Base-by-base conservation (phyloP, 2,797 vertebrate genomes). In the Enteromius treurensis region DNA sequence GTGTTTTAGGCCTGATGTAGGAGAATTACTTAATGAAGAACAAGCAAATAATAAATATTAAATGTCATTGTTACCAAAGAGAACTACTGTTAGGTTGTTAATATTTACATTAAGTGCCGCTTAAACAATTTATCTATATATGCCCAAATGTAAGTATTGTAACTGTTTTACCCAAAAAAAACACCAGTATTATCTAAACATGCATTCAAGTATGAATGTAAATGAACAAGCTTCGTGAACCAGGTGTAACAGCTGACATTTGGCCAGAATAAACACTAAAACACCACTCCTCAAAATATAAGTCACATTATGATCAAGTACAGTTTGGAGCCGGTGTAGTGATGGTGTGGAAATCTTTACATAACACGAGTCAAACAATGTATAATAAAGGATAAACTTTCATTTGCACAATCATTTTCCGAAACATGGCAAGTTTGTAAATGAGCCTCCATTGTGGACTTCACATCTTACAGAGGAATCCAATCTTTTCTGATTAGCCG, bases 301-400 rank as follows among this genome's bases (percentile, higher is more conserved):
- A 55, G 19, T 37, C 49, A 21, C 49, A 53, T 37, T 74, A 34
- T 55, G 19, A 74, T 7, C 1, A 19, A 34, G 71, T 55, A 14
- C 71, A 53, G 3, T 55, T 55, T n/a, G 49, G 1, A 37, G 19
- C 17, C 7, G 23, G 47, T 10, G 42, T 14, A 45, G 3, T 1
- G 42, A 32, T 65, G 29, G 60, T 51, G 19, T 67, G 29, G 15
- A 79, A 69, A 58, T 79, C 34, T 88, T 86, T 88, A 90, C 65
- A 17, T 82, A 51, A 90, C 90, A 90, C 81, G 71, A 32, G 69
- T 88, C 91, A 93, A 93, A 90, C 73, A 87, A 67, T 0, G 1
- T 79, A 79, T 10, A 79, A 53, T 51, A 67, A 51, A 67, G 26
- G 19, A 78, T 32, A 45, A 42, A 64, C 19, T 15, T 65, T 34